These are phyloP conservation scores for Epinephelus malabaricus DNA, from an alignment of 2,797 vertebrate species.

Conservation along the genomic window DNA sequence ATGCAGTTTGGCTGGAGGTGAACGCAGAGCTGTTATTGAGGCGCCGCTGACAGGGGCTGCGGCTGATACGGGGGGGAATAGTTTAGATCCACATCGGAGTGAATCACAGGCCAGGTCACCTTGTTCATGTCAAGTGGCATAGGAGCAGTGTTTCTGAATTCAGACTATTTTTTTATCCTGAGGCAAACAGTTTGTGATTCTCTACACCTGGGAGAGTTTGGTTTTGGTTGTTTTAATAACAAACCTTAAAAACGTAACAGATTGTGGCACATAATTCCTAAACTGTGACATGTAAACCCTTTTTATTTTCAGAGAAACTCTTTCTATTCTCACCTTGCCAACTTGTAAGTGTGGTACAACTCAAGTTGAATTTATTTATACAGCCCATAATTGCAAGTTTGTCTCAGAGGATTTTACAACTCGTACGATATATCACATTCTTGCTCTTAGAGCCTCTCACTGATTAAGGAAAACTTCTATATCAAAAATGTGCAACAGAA, in stretches of 20 bases:
- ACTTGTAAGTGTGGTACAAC: neutral
- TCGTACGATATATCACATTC: neutral
- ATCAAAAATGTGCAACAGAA: neutral
- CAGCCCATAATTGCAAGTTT: constrained; percentile 23
- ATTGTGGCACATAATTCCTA: neutral
- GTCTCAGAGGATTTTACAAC: neutral
- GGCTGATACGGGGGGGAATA: constrained; percentile 40
- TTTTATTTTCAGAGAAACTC: neutral
- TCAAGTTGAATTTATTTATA: constrained; percentile 9
- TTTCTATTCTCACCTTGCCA: constrained; percentile 7
- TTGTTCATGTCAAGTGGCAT: constrained; percentile 55
- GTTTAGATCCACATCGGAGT: constrained; percentile 64
- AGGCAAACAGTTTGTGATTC: neutral
- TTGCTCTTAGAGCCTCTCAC: neutral
- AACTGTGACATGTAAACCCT: neutral
- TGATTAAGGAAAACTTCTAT: neutral
- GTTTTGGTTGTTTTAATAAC: neutral
- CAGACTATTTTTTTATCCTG: neutral
- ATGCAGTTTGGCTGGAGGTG: constrained; percentile 78
- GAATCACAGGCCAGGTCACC: constrained; percentile 69
- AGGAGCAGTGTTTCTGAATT: constrained; percentile 19
- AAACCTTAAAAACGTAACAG: too few species aligned
- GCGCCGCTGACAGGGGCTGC: constrained; percentile 28
- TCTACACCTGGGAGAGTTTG: neutral
- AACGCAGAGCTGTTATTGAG: constrained; percentile 72